A percentile compares a stretch with the other conserved stretches of the same genome.
Evolutionary conservation across 2,113 vertebrate species (phyloP).

Genomic region (Cacatua alba): DNA sequence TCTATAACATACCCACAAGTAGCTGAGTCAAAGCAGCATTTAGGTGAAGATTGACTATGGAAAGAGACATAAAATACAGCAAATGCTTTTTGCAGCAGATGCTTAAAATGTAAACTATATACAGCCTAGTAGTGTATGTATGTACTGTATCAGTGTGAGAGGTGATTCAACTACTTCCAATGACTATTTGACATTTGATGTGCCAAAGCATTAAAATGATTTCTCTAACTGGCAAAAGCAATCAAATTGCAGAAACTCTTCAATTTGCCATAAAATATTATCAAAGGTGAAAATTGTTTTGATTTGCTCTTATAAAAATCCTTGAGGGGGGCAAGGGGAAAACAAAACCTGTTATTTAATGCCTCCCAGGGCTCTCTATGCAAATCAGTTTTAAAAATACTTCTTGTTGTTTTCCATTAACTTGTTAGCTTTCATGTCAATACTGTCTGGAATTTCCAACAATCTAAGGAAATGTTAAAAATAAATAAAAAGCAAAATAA

Average conservation of each 20-base stretch:
- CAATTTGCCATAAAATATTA: not conserved
- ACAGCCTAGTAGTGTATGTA: not conserved
- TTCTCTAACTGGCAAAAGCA: not conserved
- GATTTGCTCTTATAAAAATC: not conserved
- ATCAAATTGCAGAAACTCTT: not conserved
- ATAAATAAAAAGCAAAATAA: not conserved
- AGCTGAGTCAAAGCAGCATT: not conserved
- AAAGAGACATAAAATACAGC: not conserved
- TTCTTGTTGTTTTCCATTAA: not conserved
- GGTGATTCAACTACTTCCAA: not conserved
- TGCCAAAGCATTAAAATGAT: not conserved
- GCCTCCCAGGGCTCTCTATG: not conserved
- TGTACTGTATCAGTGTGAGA: not conserved
- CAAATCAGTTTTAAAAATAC: not conserved
- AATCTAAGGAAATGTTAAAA: not conserved
- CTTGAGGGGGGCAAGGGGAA: too few species aligned
- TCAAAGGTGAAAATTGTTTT: not conserved
- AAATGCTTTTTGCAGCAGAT: not conserved
- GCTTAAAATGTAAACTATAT: not conserved
- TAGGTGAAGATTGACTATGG: not conserved
- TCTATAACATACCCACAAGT: not conserved
- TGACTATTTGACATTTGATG: not conserved
- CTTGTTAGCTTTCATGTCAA: not conserved
- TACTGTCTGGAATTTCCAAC: not conserved
- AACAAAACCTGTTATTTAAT: not conserved